Evolutionary conservation across 2,113 vertebrate species (phyloP), one percentile per base, ranked within the genome.

Genomic region (Laticauda colubrina): DNA sequence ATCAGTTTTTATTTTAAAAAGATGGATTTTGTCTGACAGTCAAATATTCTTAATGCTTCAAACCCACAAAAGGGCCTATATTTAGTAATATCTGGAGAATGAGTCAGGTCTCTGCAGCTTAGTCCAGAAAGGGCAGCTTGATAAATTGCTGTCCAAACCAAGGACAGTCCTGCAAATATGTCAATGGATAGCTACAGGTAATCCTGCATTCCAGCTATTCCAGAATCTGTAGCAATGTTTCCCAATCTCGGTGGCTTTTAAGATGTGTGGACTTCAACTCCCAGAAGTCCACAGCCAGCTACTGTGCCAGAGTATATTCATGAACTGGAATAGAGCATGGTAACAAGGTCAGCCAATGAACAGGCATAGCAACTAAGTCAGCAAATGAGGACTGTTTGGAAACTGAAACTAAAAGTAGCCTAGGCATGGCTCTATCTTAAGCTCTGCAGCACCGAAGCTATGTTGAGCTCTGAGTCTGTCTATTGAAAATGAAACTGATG

Each of bases 1-100:
- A 93, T 90, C 56, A 89, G 87, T 61, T 94, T 95, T 96, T 96
- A 93, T 92, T 96, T 97, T 95, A 92, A 96, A 96, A 95, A 96
- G 94, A 88, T 93, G 95, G 96, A 96, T 95, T 97, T 96, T 56
- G 88, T 93, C 93, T 91, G 92, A 91, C 95, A 96, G 94, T 94
- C 93, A 85, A 87, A 94, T 95, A 96, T 93, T 29, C 86, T 87
- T 51, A 87, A 86, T 96, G 94, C 91, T 94, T 94, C 93, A 94
- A 94, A 94, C 64, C 81, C 53, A 39, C 90, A 2, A 1, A 59
- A 86, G 90, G 90, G 75, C 91, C 89, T 69, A 51, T 93, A 89
- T 93, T 85, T 1, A 53, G 61, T 34, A n/a, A 34, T 29, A 91
- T 0, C 6, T 87, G 45, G 89, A 48, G 51, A 87, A 89, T 93